Base-by-base conservation (phyloP, 2,797 vertebrate species). In the Channa striata region DNA sequence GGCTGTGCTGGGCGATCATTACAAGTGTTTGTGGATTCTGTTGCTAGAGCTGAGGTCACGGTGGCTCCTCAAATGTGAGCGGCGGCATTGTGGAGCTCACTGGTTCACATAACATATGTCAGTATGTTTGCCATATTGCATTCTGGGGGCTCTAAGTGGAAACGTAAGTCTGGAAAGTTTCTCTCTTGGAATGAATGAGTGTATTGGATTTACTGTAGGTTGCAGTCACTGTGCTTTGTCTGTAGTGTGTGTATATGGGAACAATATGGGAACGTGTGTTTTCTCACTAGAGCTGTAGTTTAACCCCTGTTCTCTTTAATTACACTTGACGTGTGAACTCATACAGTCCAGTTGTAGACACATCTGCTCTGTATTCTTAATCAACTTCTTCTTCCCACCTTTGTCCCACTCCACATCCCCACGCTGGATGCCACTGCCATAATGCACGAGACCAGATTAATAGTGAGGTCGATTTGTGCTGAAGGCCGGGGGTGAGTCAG, bases 401-500 rank as follows among this genome's bases (percentile, higher is more conserved):
- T 69, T 60, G 39, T 17, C 63, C 33, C 14, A 11, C 44, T 75
- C 19, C 16, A 74, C 59, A 20, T 47, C 11, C 12, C n/a, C 1
- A 25, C 60, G n/a, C 44, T 23, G 43, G 51, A 68, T 36, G 68
- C 48, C 39, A 47, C 59, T 25, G 12, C 77, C 59, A 50, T 25
- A 34, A 67, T 62, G 77, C 49, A 77, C 48, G 57, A 77, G 68
- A 74, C 66, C 57, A 72, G 73, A 82, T 81, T 78, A 80, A 66
- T 57, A 37, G 44, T 59, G 76, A 61, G 80, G 52, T 51, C 78
- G 65, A 84, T 82, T 68, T 72, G 68, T 66, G 67, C 79, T 73
- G 90, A 85, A 76, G 77, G 77, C 53, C 47, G 43, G 36, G 59
- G 64, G 75, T 87, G 84, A 89, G 39, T 78, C 86, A 81, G 69